A percentile compares a stretch with the other conserved stretches of the same genome.
Conservation (phyloP, 2,888 invertebrate genomes). For the Pseudococcus viburni region DNA sequence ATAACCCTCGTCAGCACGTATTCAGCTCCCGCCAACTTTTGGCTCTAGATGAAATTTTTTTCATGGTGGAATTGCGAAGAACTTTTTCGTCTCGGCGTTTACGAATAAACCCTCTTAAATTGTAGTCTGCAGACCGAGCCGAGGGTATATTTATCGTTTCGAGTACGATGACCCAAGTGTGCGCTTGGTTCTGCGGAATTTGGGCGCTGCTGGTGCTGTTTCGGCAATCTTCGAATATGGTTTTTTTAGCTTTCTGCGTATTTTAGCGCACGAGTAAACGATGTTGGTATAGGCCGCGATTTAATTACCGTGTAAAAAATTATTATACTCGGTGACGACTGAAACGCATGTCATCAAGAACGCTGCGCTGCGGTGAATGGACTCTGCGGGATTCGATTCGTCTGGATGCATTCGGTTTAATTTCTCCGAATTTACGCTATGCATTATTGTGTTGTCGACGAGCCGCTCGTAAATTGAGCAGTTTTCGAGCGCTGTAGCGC, state of each 20-base stretch:
- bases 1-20: background rate
- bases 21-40: background rate
- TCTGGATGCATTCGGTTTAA: slow-evolving; percentile 38
- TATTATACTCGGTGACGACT: slow-evolving; percentile 22
- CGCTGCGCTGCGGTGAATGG: slow-evolving; percentile 16
- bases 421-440: slow-evolving; percentile 34
- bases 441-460: background rate
- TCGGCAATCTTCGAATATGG: background rate
- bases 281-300: slow-evolving; percentile 46
- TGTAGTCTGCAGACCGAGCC: background rate
- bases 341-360: slow-evolving; percentile 32
- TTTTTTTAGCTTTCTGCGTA: background rate
- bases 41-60: background rate
- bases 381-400: slow-evolving; percentile 27
- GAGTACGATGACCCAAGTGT: background rate
- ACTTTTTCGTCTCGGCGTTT: too few relatives aligned
- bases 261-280: background rate
- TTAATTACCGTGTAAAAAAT: slow-evolving; percentile 42
- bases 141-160: background rate
- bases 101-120: too few relatives aligned
- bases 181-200: background rate
- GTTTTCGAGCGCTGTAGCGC: too few relatives aligned
- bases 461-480: too few relatives aligned
- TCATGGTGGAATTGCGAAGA: background rate
- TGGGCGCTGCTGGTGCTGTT: background rate